Base-by-base conservation (phyloP, 2,888 invertebrate species). In the Cybosia mesomella region DNA sequence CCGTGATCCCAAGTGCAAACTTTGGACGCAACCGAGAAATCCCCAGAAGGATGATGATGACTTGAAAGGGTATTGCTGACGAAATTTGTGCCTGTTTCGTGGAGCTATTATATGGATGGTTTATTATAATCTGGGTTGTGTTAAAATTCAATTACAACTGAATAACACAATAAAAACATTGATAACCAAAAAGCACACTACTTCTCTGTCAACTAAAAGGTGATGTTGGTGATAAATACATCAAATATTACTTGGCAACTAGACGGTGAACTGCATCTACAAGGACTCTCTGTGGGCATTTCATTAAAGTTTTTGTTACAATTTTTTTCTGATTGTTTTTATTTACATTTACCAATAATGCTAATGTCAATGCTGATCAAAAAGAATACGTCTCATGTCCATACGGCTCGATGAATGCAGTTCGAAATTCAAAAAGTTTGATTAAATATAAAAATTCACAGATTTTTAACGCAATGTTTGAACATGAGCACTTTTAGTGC, bases 231-330 rank as follows among this genome's bases (percentile, higher is more conserved):
- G 69, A 49, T 15, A 58, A 62, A 28, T 34, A 58, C 22, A 36
- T 36, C 34, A 53, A 65, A 58, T 34, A 65, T 85, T 82, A 85
- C 87, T 71, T 83, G 82, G 68, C 86, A 87, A 62, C 84, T 85
- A 59, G 77, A 73, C 57, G 88, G 88, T 70, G 85, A 83, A 82
- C 83, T 87, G 82, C 88, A 89, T 68, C 80, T 71, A 76, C 87
- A 87, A 66, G 85, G 84, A 70, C 55, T 71, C 68, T 87, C 89
- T 58, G 71, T 66, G 64, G 82, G 81, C 90, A 90, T 84, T 82
- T 76, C 73, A 28, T 72, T 74, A 24, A 68, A 58, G 43, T n/a
- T 58, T 55, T 49, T 24, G 36, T 22, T 24, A 49, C 28, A 39
- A 34, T 53, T 62, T 28, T 32, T 53, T 57, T 39, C 21, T 49